phyloP scores from a whole-genome alignment of 2,113 vertebrate species.

The Geococcyx californianus region DNA sequence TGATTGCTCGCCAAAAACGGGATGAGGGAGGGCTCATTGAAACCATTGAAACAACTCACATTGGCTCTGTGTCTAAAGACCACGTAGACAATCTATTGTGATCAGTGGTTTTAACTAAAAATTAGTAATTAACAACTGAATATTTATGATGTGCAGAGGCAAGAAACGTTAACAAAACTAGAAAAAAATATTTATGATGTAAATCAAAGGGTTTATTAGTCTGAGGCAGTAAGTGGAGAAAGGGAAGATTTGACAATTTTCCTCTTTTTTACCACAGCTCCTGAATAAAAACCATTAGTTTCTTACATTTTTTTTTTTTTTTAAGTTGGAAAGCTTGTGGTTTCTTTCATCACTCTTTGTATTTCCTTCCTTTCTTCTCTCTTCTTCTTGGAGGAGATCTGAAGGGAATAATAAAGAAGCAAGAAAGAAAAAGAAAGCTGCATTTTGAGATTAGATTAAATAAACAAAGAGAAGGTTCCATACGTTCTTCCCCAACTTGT shows the following conservation, averaged over 20 bases:
- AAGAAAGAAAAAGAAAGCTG: neutral
- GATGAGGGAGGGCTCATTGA: neutral
- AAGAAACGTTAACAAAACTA: neutral
- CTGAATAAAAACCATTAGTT: neutral
- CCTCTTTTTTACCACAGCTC: neutral
- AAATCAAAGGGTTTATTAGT: neutral
- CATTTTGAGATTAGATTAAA: neutral
- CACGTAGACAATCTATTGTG: neutral
- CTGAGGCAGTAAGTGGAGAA: neutral
- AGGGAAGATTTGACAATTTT: neutral
- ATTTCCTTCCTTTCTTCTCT: neutral
- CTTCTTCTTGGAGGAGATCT: neutral
- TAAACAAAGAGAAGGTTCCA: neutral
- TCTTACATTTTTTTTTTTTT: neutral
- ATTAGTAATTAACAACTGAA: neutral
- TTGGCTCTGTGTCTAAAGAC: neutral
- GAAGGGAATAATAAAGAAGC: neutral
- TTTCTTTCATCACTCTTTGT: neutral
- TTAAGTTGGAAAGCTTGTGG: neutral
- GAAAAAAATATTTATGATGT: neutral
- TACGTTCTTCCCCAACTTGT: too few species aligned
- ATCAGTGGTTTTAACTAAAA: neutral
- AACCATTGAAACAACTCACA: rapidly evolving
- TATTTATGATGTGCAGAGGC: neutral
- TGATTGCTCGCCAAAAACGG: neutral